phyloP scores from a whole-genome alignment of 2,888 invertebrate genomes.

The Atethmia centrago region DNA sequence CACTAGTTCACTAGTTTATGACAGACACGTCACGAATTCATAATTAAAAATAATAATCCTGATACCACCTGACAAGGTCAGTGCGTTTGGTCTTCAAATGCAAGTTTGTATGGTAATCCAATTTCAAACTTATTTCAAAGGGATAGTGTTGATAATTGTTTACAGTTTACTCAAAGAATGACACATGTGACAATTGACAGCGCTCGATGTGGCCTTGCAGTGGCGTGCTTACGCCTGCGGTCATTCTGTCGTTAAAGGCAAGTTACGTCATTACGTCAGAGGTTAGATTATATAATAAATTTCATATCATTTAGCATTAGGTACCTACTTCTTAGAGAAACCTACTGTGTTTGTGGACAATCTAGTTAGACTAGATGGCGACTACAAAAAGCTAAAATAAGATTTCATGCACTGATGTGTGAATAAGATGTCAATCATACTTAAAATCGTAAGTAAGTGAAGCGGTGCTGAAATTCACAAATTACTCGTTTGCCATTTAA shows the following conservation, averaged over 20 bases:
- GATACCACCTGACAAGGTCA: constrained; percentile 75
- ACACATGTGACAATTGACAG: constrained; percentile 67
- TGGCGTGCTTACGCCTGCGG: constrained; percentile 58
- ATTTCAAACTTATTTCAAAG: constrained; percentile 34
- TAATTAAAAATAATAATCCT: constrained; percentile 70
- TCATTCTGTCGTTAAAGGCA: constrained; percentile 50
- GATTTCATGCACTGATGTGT: not conserved
- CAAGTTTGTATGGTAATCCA: constrained; percentile 20
- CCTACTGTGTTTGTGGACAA: constrained; percentile 3
- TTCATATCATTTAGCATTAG: constrained; percentile 25
- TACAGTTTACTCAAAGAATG: constrained; percentile 47
- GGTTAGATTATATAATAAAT: constrained; percentile 62
- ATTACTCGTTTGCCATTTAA: constrained; percentile 4
- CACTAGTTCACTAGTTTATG: constrained; percentile 63
- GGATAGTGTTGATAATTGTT: constrained; percentile 40
- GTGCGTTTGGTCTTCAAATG: constrained; percentile 66
- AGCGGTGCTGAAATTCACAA: not conserved
- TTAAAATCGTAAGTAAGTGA: not conserved
- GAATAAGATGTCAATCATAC: not conserved
- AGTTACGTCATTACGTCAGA: constrained; percentile 52
- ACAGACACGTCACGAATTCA: constrained; percentile 71
- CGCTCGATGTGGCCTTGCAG: constrained; percentile 58
- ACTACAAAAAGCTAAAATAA: not conserved
- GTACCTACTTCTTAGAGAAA: constrained; percentile 9
- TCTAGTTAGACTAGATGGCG: constrained; percentile 4